A percentile compares a stretch with the other conserved stretches of the same genome.
These are phyloP conservation scores for Mastomys coucha DNA, from an alignment of 2,113 vertebrate genomes.

Conservation along the genomic window DNA sequence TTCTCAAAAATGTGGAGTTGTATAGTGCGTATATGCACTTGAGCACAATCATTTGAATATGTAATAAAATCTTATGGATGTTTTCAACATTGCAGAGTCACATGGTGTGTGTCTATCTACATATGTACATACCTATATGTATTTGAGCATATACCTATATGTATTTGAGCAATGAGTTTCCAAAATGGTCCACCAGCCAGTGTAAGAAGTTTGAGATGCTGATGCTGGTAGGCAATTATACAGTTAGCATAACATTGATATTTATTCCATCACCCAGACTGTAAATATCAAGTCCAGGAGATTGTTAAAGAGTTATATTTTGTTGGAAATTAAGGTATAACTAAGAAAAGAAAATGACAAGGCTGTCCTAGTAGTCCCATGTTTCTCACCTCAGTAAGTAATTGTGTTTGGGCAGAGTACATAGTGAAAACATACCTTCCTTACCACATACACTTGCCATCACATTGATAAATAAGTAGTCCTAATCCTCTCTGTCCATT, in stretches of 20 bases:
- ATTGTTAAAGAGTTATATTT: conserved; percentile 21
- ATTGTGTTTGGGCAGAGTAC: background rate
- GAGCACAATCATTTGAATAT: background rate
- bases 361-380: background rate
- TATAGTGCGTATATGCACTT: background rate
- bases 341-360: background rate
- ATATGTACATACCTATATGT: background rate
- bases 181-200: background rate
- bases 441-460: background rate
- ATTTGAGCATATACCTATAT: background rate
- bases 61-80: background rate
- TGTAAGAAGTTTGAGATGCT: background rate
- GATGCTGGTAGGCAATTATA: background rate
- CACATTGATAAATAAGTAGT: background rate
- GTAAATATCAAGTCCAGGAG: background rate
- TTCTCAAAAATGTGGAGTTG: background rate
- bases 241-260: background rate
- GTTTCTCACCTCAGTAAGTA: background rate
- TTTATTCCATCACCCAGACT: background rate
- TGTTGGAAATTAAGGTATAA: background rate
- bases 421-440: background rate
- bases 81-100: background rate
- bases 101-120: background rate
- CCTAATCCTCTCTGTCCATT: fast-evolving
- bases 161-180: background rate